Conservation (phyloP, 2,888 invertebrate genomes). For the Lasioglossum lativentre region DNA sequence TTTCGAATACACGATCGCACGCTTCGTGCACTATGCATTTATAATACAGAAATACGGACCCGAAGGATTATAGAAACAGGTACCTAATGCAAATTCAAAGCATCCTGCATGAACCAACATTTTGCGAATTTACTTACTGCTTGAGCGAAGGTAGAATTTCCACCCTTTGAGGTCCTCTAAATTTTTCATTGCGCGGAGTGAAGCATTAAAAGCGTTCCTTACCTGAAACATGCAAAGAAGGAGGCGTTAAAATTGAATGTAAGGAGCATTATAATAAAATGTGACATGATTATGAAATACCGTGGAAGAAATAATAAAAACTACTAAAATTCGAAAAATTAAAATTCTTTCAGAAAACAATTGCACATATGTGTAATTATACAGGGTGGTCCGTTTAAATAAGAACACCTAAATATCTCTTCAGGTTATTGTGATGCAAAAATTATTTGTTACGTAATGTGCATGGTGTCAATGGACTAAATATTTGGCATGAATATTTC, state of each 20-base stretch:
- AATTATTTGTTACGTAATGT: too few species aligned
- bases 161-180: not conserved
- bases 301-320: not conserved
- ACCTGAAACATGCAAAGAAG: slow-evolving; percentile 4
- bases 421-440: too few species aligned
- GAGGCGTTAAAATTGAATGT: not conserved
- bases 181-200: slow-evolving; percentile 4
- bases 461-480: too few species aligned
- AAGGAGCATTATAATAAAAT: not conserved
- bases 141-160: not conserved
- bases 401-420: too few species aligned
- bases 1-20: not conserved
- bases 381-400: too few species aligned
- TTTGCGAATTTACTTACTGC: slow-evolving; percentile 7
- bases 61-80: not conserved
- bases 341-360: too few species aligned
- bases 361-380: too few species aligned
- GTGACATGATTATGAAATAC: not conserved
- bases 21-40: not conserved
- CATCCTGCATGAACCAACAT: not conserved
- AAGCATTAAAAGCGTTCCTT: slow-evolving; percentile 1
- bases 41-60: not conserved
- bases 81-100: not conserved
- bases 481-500: too few species aligned
- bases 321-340: too few species aligned